phyloP scores from a whole-genome alignment of 2,888 invertebrate genomes.

The Harpalus rufipes region DNA sequence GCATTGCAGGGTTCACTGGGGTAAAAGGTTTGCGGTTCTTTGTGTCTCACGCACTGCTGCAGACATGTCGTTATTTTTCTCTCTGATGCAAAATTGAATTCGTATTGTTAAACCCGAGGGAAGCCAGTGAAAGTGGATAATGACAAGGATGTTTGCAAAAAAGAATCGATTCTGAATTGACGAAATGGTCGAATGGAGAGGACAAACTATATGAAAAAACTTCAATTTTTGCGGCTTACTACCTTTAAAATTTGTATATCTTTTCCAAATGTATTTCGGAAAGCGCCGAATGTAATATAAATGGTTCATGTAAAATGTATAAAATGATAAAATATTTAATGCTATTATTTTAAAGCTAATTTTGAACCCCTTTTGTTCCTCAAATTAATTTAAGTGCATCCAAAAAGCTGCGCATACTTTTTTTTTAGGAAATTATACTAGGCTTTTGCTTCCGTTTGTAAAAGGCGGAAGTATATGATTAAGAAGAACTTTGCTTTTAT shows the following conservation, averaged over 20 bases:
- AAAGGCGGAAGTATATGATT: neutral
- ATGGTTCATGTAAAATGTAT: too few relatives aligned
- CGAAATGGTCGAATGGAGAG: neutral
- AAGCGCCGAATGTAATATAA: too few relatives aligned
- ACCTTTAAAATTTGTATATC: too few relatives aligned
- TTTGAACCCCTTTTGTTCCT: too few relatives aligned
- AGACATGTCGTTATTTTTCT: constrained; percentile 67
- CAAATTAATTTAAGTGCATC: neutral
- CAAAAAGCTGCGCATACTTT: neutral
- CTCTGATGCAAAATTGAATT: constrained; percentile 66
- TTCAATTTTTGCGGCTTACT: too few relatives aligned
- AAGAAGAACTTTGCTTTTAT: neutral
- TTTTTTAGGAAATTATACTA: neutral
- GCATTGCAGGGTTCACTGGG: constrained; percentile 55
- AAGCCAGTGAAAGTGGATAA: constrained; percentile 5
- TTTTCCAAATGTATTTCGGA: too few relatives aligned
- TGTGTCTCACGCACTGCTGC: constrained; percentile 65
- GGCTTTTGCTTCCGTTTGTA: neutral
- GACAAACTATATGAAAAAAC: neutral
- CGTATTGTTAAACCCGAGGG: constrained; percentile 62
- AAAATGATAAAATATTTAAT: too few relatives aligned
- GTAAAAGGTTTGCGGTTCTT: constrained; percentile 63
- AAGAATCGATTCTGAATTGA: neutral
- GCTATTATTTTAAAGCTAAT: too few relatives aligned
- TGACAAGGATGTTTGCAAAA: neutral